Evolutionary conservation across 2,113 vertebrate species (phyloP), one percentile per base, ranked within the genome.

Genomic region (Loxodonta africana): DNA sequence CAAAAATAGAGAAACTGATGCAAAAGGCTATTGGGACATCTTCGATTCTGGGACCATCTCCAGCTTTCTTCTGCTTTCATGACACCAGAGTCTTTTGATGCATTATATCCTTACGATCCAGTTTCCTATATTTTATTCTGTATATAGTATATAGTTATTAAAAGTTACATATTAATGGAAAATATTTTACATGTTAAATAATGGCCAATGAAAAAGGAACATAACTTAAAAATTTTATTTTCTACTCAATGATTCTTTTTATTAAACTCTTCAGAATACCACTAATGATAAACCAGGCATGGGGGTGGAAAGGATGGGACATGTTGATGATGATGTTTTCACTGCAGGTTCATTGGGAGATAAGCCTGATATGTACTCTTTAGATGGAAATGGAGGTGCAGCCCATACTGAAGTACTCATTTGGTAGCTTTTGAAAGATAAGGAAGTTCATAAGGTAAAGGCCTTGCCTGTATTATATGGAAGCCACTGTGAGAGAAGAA

Each of bases 101-200:
- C 95, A 97, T 97, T 98, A 97, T 98, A 91, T 85, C 96, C 73
- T 98, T 94, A 86, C 89, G 41, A 8, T 96, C 98, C 97, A 85
- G 67, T 98, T 98, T 97, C 95, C 78, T 98, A 96, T 97, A 98
- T 98, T 97, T 98, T 98, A 98, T 98, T 98, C 82, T 91, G 85
- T 97, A 91, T 96, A 92, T 97, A 96, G 97, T 95, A 98, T 97
- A 96, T 44, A 98, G 89, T 98, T 98, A 98, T 96, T 92, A 95
- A 96, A 96, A 98, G 96, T 97, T 98, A 97, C 93, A 97, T 92
- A 96, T 97, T 90, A 95, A 94, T 93, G 95, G 65, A 88, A 96
- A 51, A 78, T 5, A 93, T 96, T 98, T 98, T 97, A 96, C 95
- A 98, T 97, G 94, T 98, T 98, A 98, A 98, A 94, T 97, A 98